These are phyloP conservation scores for Leptoclinus maculatus DNA, from an alignment of 2,797 vertebrate genomes.

Conservation along the genomic window DNA sequence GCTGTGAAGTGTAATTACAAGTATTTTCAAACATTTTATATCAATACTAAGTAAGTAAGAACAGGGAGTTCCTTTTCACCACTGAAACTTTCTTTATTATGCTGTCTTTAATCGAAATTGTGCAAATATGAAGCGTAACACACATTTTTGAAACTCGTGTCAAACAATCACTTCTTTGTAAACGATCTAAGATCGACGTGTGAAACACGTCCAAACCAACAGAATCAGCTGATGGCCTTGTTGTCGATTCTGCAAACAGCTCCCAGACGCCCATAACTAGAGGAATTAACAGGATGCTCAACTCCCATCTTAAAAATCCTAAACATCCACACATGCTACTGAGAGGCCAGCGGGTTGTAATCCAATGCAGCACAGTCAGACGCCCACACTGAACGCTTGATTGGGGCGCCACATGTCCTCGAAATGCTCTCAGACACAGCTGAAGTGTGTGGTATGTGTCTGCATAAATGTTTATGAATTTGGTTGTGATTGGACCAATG, in stretches of 20 bases:
- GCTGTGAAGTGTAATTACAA: too few species aligned
- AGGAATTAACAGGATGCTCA: conserved; percentile 27
- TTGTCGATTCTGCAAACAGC: neutral
- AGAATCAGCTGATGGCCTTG: neutral
- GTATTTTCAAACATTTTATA: neutral
- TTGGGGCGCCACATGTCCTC: conserved; percentile 24
- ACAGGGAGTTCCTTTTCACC: neutral
- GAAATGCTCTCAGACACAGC: conserved; percentile 24
- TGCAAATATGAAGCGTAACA: neutral
- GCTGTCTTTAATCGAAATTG: neutral
- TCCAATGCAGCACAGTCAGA: conserved; percentile 14
- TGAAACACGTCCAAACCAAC: neutral
- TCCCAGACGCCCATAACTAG: neutral
- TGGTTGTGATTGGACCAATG: neutral
- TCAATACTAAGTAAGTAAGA: neutral
- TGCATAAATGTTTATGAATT: conserved; percentile 11
- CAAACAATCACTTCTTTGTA: neutral
- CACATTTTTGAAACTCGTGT: neutral
- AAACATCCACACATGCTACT: conserved; percentile 24
- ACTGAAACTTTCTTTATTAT: neutral
- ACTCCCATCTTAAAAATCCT: conserved; percentile 23
- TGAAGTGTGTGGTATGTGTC: conserved; percentile 30
- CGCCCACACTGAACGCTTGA: conserved; percentile 47
- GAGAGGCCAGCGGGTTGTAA: conserved; percentile 15
- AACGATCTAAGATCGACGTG: neutral